These are phyloP conservation scores for Philonicus albiceps DNA, from an alignment of 2,888 invertebrate genomes.

Conservation along the genomic window DNA sequence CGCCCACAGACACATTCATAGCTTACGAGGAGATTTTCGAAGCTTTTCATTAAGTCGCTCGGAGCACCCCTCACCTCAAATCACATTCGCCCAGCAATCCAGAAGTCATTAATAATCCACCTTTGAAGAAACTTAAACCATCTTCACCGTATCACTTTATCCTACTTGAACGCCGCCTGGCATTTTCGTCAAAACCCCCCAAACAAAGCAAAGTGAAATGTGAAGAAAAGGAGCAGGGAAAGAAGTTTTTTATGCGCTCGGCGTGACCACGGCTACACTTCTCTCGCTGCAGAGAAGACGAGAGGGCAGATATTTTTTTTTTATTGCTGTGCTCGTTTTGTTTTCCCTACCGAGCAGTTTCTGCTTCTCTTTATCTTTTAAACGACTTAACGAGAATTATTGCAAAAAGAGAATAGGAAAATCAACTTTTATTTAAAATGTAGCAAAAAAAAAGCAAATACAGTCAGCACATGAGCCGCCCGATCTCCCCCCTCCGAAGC, in stretches of 20 bases:
- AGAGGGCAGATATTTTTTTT: background rate
- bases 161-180: background rate
- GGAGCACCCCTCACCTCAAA: background rate
- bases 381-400: slow-evolving; percentile 15
- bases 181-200: background rate
- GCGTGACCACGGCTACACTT: background rate
- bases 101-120: slow-evolving; percentile 5
- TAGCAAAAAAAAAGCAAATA: slow-evolving; percentile 4
- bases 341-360: background rate
- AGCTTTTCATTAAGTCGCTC: background rate
- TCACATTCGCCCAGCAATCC: background rate
- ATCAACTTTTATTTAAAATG: slow-evolving; percentile 11
- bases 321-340: background rate
- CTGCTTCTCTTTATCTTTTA: slow-evolving; percentile 13
- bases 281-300: background rate
- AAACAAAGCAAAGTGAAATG: background rate
- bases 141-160: background rate
- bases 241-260: background rate
- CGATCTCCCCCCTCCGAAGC: background rate
- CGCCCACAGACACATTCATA: background rate
- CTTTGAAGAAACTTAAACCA: background rate
- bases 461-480: background rate
- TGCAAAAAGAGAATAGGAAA: slow-evolving; percentile 17
- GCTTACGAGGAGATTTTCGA: background rate
- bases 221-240: background rate